These are phyloP conservation scores for Tadarida brasiliensis DNA, from an alignment of 2,797 vertebrate species.

Conservation along the genomic window DNA sequence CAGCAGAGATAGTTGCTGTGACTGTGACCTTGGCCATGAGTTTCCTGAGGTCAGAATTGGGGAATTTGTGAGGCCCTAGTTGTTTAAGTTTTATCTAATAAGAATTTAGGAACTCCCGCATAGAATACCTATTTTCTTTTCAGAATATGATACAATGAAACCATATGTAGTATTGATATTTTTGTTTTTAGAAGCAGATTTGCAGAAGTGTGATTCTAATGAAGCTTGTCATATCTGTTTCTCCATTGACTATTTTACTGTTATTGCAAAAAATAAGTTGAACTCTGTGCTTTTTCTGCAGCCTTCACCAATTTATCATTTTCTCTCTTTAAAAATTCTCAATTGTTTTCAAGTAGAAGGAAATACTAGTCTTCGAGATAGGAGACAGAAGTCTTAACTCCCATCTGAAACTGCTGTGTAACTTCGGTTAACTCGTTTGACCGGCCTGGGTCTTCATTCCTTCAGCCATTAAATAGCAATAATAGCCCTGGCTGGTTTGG, in stretches of 20 bases:
- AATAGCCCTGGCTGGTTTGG: no score
- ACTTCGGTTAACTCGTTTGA: not conserved
- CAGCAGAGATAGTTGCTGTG: not conserved
- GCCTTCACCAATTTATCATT: not conserved
- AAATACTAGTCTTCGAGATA: not conserved
- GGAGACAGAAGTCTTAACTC: not conserved
- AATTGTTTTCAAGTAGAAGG: not conserved
- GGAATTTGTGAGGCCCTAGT: not conserved
- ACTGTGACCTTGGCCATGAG: not conserved
- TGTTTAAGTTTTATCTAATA: not conserved
- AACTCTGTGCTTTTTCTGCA: not conserved
- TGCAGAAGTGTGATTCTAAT: conserved; percentile 17
- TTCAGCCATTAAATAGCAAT: not conserved
- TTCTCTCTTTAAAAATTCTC: not conserved
- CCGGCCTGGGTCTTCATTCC: not conserved
- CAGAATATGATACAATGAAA: not conserved
- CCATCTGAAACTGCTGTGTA: not conserved
- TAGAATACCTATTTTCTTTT: not conserved
- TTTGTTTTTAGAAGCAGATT: conserved; percentile 46
- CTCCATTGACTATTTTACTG: not conserved
- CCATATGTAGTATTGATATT: not conserved
- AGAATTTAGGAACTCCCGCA: not conserved
- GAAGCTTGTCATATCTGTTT: not conserved
- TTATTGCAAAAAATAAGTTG: not conserved
- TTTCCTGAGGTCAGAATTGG: not conserved